Evolutionary conservation across 2,113 vertebrate species (phyloP), one percentile per base, ranked within the genome.

Genomic region (Morone chrysops): DNA sequence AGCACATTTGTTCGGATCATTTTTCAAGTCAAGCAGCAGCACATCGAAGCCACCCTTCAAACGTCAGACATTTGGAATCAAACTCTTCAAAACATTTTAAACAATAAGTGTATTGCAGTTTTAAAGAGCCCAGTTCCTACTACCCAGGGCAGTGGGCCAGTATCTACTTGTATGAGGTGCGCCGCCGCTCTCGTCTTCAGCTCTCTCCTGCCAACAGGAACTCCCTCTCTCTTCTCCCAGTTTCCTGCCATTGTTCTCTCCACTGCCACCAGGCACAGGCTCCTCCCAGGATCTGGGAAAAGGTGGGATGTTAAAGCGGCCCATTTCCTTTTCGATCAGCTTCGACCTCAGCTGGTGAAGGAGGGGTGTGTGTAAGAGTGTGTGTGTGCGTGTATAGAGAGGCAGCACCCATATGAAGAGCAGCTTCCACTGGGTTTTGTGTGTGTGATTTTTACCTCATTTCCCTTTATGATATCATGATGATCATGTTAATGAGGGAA

Each of bases 241-340:
- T 92, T 95, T 95, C 95, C 95, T 94, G 93, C 71, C 77, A 95
- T 95, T 95, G 94, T 95, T 89, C 91, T 87, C 17, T 41, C 3
- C 40, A 16, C 88, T 87, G 87, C 89, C 88, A 87, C 73, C 78
- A 73, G 81, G 78, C 83, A 0, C 78, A 86, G 20, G 78, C 89
- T 90, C 91, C 90, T 80, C 92, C 90, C 84, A 87, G 89, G 85
- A 94, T 94, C 92, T 94, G 93, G 91, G 93, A 93, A 94, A 91
- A 94, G 93, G 92, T 94, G 92, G 94, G 93, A 93, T 88, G 92
- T 91, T 90, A 83, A 88, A 93, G 90, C 75, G 40, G 80, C 82
- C 70, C 61, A 70, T 93, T 94, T 93, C 91, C 93, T 47, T 62
- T 88, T 77, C 62, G 77, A 88, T 87, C 85, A 69, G 77, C 70